Evolutionary conservation across 2,888 invertebrate species (phyloP), one percentile per base, ranked within the genome.

Genomic region (Portevinia maculata): DNA sequence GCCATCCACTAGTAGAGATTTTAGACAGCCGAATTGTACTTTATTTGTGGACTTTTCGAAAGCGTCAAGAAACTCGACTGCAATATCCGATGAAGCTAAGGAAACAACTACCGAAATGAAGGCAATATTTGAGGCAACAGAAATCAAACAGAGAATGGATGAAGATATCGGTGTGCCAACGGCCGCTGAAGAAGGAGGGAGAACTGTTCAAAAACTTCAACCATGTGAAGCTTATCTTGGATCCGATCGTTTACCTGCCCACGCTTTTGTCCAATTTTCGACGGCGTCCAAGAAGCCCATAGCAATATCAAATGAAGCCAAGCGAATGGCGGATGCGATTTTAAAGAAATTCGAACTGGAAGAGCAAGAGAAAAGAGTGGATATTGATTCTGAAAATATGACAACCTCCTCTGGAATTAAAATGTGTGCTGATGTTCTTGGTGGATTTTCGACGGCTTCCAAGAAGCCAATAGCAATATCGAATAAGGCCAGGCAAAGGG

Each of bases 261-360:
- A 2, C 8, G 41, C 41, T 15, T 79, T 48, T 67, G n/a, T 15
- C 2, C 85, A 78, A 1, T 79, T 79, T 55, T 69, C 52, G 17
- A 84, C 84, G 4, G 84, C 84, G 3, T 79, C 85, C 3, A 64
- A 50, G 17, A 85, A 84, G 50, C 59, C 64, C 53, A 55, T 60
- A 24, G 3, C 11, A 9, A 70, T 84, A 24, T 84, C 85, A 3
- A 41, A 46, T 11, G 71, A 62, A 73, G 81, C 84, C 11, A 59
- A 79, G 53, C 55, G 83, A 59, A 71, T 30, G 24, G 84, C 79
- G n/a, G 55, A 57, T 9, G 76, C 75, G 30, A 34, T 86, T 0
- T 13, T 74, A 13, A n/a, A 37, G 7, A 55, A 65, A 24, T 85
- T 85, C 39, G 57, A 48, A 8, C 15, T 52, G 55, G 28, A 39